Conservation (phyloP, 1,140 invertebrate genomes). For the Tetramorium simillimum region DNA sequence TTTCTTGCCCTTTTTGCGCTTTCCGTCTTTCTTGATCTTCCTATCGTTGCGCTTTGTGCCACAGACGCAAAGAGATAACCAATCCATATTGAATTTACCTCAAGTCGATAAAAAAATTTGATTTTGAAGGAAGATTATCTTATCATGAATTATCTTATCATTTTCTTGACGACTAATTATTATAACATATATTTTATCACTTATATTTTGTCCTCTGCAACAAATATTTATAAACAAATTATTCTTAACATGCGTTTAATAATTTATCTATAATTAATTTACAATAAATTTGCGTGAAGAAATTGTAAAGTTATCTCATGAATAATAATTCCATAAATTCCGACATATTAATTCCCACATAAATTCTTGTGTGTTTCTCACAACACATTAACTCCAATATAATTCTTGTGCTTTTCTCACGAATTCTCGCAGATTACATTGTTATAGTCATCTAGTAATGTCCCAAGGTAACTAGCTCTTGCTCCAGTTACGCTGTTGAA, state of each 20-base stretch:
- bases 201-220: not conserved
- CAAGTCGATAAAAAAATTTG: not conserved
- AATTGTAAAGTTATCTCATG: not conserved
- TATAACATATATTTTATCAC: not conserved
- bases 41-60: slow-evolving; percentile 37
- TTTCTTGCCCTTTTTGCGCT: slow-evolving; percentile 31
- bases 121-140: not conserved
- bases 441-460: not conserved
- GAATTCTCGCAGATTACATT: slow-evolving; percentile 30
- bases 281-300: not conserved
- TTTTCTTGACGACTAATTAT: not conserved
- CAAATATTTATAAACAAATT: not conserved
- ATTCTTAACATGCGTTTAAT: not conserved
- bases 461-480: not conserved
- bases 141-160: too few relatives aligned
- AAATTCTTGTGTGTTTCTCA: not conserved
- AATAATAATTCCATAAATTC: not conserved
- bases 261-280: not conserved
- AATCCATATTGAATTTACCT: slow-evolving; percentile 49
- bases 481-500: slow-evolving; percentile 30
- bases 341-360: not conserved
- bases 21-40: slow-evolving; percentile 19
- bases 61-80: slow-evolving; percentile 59
- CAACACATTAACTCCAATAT: not conserved
- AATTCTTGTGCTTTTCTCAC: not conserved